Conservation (phyloP, 2,888 invertebrate species). For the Diaperis boleti region DNA sequence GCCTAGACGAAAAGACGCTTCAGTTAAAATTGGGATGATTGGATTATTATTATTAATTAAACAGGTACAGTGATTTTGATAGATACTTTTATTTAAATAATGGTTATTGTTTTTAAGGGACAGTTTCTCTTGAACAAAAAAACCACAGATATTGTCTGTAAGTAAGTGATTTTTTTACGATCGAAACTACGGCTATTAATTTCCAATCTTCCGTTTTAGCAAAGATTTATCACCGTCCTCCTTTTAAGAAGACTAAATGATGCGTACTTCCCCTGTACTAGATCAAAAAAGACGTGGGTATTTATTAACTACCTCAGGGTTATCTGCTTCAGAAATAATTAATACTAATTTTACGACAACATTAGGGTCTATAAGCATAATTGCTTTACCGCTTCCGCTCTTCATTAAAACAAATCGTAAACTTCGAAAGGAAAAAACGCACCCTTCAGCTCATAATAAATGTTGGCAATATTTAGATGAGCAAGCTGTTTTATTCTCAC, state of each 20-base stretch:
- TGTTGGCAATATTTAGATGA: too few species aligned
- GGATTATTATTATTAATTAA: too few species aligned
- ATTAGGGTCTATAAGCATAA: conserved; percentile 20
- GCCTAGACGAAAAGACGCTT: too few species aligned
- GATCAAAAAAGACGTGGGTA: background rate
- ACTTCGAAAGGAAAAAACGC: background rate
- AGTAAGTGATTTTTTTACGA: background rate
- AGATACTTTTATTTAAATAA: too few species aligned
- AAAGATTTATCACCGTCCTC: background rate
- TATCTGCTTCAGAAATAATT: conserved; percentile 18
- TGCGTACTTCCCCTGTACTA: conserved; percentile 1
- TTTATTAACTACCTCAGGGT: conserved; percentile 1
- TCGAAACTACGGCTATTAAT: background rate
- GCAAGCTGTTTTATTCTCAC: background rate
- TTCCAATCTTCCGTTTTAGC: background rate
- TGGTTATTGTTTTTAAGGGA: too few species aligned
- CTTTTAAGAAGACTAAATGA: conserved; percentile 1
- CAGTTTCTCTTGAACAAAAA: too few species aligned
- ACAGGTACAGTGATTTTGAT: too few species aligned
- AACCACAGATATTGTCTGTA: background rate
- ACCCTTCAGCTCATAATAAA: background rate
- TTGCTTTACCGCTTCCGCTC: conserved; percentile 7
- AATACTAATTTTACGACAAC: conserved; percentile 19
- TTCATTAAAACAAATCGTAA: conserved; percentile 12
- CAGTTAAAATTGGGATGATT: too few species aligned